Evolutionary conservation across 2,113 vertebrate genomes (phyloP), one percentile per base, ranked within the genome.

Genomic region (Pagrus major): DNA sequence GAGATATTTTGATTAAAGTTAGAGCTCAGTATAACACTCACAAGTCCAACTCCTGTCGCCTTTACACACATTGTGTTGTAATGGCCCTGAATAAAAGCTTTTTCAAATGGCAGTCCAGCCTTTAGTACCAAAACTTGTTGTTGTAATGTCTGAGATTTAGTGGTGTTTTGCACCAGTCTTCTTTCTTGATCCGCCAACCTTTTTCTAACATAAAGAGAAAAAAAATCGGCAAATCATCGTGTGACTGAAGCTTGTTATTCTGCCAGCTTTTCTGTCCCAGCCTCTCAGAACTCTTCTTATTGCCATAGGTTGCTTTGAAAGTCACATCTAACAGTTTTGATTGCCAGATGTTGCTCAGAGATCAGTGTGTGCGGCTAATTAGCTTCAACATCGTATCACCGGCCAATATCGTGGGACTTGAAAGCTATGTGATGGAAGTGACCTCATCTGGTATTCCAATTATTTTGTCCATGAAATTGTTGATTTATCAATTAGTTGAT

Each of bases 291-390:
- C 25, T 58, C 7, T 35, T 29, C n/a, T 39, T 47, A 31, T 56
- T 23, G n/a, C 66, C 51, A 47, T 11, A 9, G 16, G 33, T n/a
- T 42, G 44, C 68, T 78, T 59, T 83, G 21, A 66, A 66, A 58
- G 20, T 56, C 71, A 70, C 56, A 70, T 64, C 65, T 70, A 25
- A 71, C 25, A 3, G 51, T 29, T 29, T n/a, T 46, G 25, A 55
- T 29, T 52, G 47, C 47, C 64, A 64, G 56, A 74, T 65, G 76
- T 65, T 68, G 47, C n/a, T 42, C 3, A n/a, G 46, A 52, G 27
- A 18, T 25, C 18, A 31, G 54, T n/a, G 14, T 18, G 2, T 14
- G 52, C 31, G 25, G 37, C 21, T 74, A 46, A 54, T 69, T 55
- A 69, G 47, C 64, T 23, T 69, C 15, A 37, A 23, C 25, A 23